phyloP scores from a whole-genome alignment of 2,113 vertebrate genomes.

The Pandion haliaetus region DNA sequence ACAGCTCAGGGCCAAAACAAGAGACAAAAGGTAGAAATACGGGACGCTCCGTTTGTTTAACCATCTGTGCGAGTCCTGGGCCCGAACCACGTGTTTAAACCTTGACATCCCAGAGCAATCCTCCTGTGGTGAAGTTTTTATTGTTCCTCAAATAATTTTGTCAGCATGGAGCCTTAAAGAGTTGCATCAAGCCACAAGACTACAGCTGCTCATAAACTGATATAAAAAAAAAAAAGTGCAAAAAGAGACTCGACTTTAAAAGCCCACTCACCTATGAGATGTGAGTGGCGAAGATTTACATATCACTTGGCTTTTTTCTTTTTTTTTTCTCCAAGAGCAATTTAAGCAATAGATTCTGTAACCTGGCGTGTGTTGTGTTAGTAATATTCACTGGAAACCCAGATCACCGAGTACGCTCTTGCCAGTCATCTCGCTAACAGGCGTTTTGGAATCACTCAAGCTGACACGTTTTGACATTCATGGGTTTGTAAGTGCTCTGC shows the following conservation, averaged over 20 bases:
- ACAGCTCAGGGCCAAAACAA: slow-evolving; percentile 78
- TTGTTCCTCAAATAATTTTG: slow-evolving; percentile 58
- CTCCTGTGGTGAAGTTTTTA: slow-evolving; percentile 62
- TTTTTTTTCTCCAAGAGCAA: slow-evolving; percentile 25
- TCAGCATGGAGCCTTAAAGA: slow-evolving; percentile 76
- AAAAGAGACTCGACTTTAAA: slow-evolving; percentile 37
- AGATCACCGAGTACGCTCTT: slow-evolving; percentile 19
- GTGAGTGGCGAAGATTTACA: slow-evolving; percentile 38
- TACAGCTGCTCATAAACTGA: slow-evolving; percentile 57
- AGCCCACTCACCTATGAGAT: slow-evolving; percentile 30
- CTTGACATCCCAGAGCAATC: slow-evolving; percentile 23
- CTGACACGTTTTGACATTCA: neutral
- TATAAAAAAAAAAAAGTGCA: slow-evolving; percentile 37
- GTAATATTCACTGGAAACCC: slow-evolving; percentile 68
- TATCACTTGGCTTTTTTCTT: slow-evolving; percentile 39
- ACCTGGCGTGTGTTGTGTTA: slow-evolving; percentile 46
- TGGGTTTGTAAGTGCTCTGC: slow-evolving; percentile 29
- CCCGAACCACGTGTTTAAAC: slow-evolving; percentile 43
- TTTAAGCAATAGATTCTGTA: slow-evolving; percentile 65
- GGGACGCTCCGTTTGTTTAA: neutral
- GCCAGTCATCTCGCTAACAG: neutral
- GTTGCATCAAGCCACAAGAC: slow-evolving; percentile 63
- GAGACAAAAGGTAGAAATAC: slow-evolving; percentile 45
- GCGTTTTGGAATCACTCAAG: neutral
- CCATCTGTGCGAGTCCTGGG: slow-evolving; percentile 61